Evolutionary conservation across 2,113 vertebrate genomes (phyloP).

Genomic region (Ptilonorhynchus violaceus): DNA sequence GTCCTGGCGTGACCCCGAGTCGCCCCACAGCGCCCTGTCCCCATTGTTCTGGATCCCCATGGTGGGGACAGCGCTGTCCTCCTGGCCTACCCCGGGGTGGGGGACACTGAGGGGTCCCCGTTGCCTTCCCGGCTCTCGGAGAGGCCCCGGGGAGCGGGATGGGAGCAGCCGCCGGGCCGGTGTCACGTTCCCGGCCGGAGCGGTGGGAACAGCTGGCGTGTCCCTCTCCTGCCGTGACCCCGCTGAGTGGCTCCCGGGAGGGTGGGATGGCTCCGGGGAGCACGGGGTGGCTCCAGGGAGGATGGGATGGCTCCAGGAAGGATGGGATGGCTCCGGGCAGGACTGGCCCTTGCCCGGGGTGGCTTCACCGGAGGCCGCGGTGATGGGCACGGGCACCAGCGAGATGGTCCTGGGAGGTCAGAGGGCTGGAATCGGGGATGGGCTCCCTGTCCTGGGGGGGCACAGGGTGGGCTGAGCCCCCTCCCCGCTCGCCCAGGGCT

Average conservation of each 20-base stretch:
- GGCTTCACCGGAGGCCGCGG: neutral
- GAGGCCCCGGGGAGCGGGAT: neutral
- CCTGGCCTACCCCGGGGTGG: neutral
- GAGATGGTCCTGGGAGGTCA: too few relatives aligned
- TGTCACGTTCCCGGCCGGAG: slow-evolving; percentile 19
- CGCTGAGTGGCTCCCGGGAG: neutral
- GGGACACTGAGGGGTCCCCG: neutral
- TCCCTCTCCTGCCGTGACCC: neutral
- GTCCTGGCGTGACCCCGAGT: neutral
- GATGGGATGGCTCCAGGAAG: neutral
- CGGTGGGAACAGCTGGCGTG: neutral
- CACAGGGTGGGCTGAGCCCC: fast-evolving
- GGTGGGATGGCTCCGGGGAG: neutral
- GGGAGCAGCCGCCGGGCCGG: neutral
- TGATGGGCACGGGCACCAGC: neutral
- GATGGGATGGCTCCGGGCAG: neutral
- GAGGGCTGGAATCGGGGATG: fast-evolving
- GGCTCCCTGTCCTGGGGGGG: neutral
- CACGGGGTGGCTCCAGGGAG: neutral
- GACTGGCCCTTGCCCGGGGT: neutral
- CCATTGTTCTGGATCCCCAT: fast-evolving
- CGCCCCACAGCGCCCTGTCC: fast-evolving
- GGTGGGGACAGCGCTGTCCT: neutral
- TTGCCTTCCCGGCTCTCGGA: neutral
- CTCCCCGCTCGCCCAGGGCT: slow-evolving; percentile 77